Percentiles rank a stretch among this genome's conserved stretches.
Conservation (phyloP, 2,797 vertebrate species). For the Halcyon chelicuti region DNA sequence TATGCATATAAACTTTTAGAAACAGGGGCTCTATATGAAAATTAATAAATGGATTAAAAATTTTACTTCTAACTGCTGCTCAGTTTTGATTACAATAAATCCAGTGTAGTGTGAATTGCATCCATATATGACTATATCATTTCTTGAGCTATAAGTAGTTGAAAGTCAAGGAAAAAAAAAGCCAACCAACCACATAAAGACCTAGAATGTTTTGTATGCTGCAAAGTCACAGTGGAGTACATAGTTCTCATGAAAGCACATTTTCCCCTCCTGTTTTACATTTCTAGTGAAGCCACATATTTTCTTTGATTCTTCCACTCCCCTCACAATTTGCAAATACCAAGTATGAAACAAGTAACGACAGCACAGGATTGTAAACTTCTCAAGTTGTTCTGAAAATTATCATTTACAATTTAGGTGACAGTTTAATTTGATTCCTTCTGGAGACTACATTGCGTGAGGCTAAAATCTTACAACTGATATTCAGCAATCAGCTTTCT, state of each 20-base stretch:
- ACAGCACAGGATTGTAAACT: neutral
- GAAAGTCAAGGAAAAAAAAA: neutral
- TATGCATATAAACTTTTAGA: neutral
- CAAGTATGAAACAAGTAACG: neutral
- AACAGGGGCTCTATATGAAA: neutral
- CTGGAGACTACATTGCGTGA: neutral
- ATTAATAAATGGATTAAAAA: neutral
- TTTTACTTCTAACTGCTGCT: neutral
- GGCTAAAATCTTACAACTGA: neutral
- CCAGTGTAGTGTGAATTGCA: neutral
- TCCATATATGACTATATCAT: neutral
- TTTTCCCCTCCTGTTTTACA: neutral
- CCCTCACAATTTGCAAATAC: neutral
- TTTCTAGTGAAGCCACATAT: neutral
- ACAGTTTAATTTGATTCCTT: neutral
- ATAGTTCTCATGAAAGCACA: neutral
- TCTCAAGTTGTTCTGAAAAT: neutral
- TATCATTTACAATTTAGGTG: neutral
- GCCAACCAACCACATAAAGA: no score
- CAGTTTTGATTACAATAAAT: neutral
- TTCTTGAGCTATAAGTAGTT: neutral
- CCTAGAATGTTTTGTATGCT: neutral
- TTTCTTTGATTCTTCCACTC: neutral
- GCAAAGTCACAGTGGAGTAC: neutral
- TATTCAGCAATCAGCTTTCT: neutral